Conservation (phyloP, 2,797 vertebrate species). For the Echeneis naucrates region DNA sequence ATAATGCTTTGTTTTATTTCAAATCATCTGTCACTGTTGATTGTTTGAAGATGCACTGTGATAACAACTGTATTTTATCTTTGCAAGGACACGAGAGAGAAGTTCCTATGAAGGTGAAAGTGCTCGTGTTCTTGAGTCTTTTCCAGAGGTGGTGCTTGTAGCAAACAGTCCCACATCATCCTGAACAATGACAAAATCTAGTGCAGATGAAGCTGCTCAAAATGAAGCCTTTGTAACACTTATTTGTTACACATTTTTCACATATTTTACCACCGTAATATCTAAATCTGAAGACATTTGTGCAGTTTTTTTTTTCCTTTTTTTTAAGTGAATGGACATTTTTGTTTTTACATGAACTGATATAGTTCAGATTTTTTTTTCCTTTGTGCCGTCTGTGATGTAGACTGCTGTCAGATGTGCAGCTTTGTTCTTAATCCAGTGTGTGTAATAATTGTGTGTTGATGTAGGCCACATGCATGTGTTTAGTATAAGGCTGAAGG, state of each 20-base stretch:
- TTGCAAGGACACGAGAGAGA: background rate
- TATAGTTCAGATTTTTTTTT: background rate
- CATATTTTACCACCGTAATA: background rate
- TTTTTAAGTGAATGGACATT: background rate
- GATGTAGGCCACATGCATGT: background rate
- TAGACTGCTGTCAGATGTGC: background rate
- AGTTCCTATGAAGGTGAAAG: background rate
- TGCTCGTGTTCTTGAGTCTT: background rate
- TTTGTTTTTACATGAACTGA: background rate
- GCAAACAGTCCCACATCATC: background rate
- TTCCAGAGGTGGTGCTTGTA: background rate
- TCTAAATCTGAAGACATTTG: background rate
- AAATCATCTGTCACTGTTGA: background rate
- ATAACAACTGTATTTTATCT: background rate
- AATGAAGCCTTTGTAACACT: background rate
- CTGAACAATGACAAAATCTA: background rate
- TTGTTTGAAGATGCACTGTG: background rate
- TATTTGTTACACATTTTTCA: background rate
- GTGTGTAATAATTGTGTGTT: conserved; percentile 4
- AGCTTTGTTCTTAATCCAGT: conserved; percentile 21
- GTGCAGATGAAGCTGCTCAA: background rate
- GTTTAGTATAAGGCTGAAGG: conserved; percentile 8
- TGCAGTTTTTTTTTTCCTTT: background rate
- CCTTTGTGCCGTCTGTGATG: background rate
- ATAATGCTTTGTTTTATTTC: background rate